Conservation (phyloP, 2,113 vertebrate species). For the Ifrita kowaldi region DNA sequence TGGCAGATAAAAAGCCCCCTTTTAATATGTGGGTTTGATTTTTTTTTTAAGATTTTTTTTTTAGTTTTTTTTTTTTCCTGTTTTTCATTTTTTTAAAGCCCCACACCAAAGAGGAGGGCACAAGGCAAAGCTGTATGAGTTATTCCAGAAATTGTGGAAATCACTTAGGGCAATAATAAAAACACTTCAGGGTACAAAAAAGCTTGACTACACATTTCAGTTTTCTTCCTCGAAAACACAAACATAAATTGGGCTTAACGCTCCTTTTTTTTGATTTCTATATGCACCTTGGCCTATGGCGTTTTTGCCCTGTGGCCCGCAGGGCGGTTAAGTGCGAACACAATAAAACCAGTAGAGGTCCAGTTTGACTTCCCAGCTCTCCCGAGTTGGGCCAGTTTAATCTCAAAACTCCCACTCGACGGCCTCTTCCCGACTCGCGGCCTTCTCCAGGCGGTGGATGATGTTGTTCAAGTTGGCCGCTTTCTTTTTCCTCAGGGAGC, state of each 20-base stretch:
- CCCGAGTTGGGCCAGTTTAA: slow-evolving; percentile 72
- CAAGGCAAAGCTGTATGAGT: slow-evolving; percentile 99
- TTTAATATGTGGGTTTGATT: slow-evolving; percentile 82
- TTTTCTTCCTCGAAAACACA: slow-evolving; percentile 84
- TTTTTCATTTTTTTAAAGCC: slow-evolving; percentile 74
- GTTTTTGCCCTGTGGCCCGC: slow-evolving; percentile 93
- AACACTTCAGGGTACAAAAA: slow-evolving; percentile 89
- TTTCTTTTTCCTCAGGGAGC: slow-evolving; percentile 94
- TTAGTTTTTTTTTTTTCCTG: neutral
- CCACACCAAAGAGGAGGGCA: slow-evolving; percentile 83
- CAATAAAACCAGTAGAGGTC: slow-evolving; percentile 84
- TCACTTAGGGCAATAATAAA: slow-evolving; percentile 90
- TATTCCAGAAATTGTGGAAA: slow-evolving; percentile 93
- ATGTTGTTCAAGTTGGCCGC: slow-evolving; percentile 98
- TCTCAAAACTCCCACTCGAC: slow-evolving; percentile 96
- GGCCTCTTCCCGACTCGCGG: slow-evolving; percentile 92
- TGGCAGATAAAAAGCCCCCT: slow-evolving; percentile 86
- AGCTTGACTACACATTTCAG: slow-evolving; percentile 83
- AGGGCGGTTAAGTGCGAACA: slow-evolving; percentile 95
- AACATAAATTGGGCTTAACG: slow-evolving; percentile 82
- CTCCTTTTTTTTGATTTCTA: slow-evolving; percentile 80
- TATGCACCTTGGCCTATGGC: slow-evolving; percentile 96
- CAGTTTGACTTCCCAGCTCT: slow-evolving; percentile 76
- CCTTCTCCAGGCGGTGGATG: slow-evolving; percentile 96
- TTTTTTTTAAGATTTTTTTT: neutral